Base-by-base conservation (phyloP, 2,113 vertebrate genomes). In the Pyxicephalus adspersus region DNA sequence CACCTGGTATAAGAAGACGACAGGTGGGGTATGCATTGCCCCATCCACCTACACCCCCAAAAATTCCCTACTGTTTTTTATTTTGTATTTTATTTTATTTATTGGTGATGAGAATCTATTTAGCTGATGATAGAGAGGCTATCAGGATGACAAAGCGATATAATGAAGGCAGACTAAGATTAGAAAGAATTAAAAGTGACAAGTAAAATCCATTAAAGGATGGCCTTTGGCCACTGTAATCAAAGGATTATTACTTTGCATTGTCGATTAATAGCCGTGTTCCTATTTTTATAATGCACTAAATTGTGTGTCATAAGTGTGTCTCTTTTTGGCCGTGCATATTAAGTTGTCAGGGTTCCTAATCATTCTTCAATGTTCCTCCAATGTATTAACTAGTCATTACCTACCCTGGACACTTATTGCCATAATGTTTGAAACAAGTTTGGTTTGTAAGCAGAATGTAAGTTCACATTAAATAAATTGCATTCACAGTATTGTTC, bases 151-250 rank as follows among this genome's bases (percentile, higher is more conserved):
- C 88, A 90, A 90, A 91, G 55, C 72, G 20, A 81, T 85, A 80
- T 88, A 90, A 91, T 91, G 84, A 91, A 91, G 85, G 73, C 81
- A 91, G 90, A 89, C 83, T 88, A 87, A 91, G 87, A 91, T 89
- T 87, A 87, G 88, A 83, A 89, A 87, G 87, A 92, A 93, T 93
- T 90, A 91, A 90, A 90, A 88, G 85, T 90, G 89, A 91, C 90
- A 92, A 89, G 87, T 83, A 83, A 88, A 91, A 90, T 87, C 85
- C 85, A 90, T 89, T 87, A 90, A 86, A 90, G 84, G 86, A 85
- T 70, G 89, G 88, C 80, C 83, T 86, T 89, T 89, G 89, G 90
- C 90, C 90, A 89, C 88, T 87, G 84, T 89, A 91, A 92, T 92
- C 90, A 92, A 88, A 90, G 86, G 87, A 86, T 83, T 83, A 90